These are phyloP conservation scores for Cheilosia vernalis DNA, from an alignment of 2,888 invertebrate genomes.

Conservation along the genomic window DNA sequence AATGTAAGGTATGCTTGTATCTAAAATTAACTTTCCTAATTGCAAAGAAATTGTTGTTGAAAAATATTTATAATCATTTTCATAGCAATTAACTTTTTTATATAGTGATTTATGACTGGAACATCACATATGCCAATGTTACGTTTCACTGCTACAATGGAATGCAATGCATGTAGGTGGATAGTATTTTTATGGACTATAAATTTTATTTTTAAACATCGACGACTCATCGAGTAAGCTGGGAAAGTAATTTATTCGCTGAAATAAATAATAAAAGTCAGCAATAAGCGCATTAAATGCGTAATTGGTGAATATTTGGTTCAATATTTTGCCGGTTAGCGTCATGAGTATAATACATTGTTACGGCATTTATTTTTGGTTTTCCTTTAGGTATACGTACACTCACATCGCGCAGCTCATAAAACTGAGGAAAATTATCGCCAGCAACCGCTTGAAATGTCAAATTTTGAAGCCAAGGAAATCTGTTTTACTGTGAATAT, in stretches of 20 bases:
- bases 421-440: too few species aligned
- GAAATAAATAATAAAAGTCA: constrained; percentile 11
- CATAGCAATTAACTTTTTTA: constrained; percentile 41
- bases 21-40: constrained; percentile 24
- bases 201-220: constrained; percentile 19
- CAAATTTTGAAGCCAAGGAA: too few species aligned
- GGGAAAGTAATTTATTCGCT: constrained; percentile 19
- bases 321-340: background rate
- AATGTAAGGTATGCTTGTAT: background rate
- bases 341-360: background rate
- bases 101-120: constrained; percentile 60
- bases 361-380: too few species aligned
- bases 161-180: constrained; percentile 28
- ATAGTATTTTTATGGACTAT: constrained; percentile 23
- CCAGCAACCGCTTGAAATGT: too few species aligned
- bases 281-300: constrained; percentile 15
- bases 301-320: background rate
- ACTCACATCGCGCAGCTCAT: too few species aligned
- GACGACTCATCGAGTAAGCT: background rate
- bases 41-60: background rate
- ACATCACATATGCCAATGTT: constrained; percentile 29
- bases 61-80: constrained; percentile 9
- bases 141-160: constrained; percentile 21
- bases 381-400: too few species aligned
- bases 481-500: too few species aligned